phyloP scores from a whole-genome alignment of 1,140 invertebrate genomes.

The Caerostris darwini region DNA sequence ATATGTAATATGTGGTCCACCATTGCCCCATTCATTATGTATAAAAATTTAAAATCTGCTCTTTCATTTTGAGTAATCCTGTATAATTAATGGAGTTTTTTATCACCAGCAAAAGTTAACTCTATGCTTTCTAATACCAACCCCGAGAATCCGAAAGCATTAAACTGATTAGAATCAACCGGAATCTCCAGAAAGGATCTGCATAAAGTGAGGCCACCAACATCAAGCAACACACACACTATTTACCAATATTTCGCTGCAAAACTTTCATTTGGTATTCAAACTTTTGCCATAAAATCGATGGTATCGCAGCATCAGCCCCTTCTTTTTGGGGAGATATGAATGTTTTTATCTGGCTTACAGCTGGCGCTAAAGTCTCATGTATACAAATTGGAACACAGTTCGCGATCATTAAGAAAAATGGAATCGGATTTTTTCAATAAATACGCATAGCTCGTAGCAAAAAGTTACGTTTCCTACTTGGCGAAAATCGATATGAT shows the following conservation, averaged over 20 bases:
- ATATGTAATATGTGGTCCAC: too few species aligned
- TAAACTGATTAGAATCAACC: neutral
- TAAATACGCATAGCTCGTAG: conserved; percentile 20
- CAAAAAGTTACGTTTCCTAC: conserved; percentile 35
- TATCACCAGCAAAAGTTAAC: too few species aligned
- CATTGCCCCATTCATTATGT: too few species aligned
- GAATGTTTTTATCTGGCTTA: conserved; percentile 26
- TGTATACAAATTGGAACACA: conserved; percentile 56
- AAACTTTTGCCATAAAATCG: conserved; percentile 9
- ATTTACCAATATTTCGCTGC: neutral
- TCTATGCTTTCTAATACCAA: too few species aligned
- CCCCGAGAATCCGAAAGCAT: neutral
- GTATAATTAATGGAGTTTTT: too few species aligned
- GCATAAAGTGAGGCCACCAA: neutral
- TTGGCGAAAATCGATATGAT: conserved; percentile 52
- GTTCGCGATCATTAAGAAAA: conserved; percentile 58
- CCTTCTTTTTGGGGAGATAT: conserved; percentile 3
- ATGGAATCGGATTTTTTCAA: conserved; percentile 59
- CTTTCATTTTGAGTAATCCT: too few species aligned
- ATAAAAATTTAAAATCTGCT: too few species aligned
- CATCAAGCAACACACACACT: neutral
- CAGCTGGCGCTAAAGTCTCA: neutral
- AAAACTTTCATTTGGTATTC: conserved; percentile 7
- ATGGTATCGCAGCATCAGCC: neutral
- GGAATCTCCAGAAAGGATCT: neutral